A percentile compares a stretch with the other conserved stretches of the same genome.
Conservation (phyloP, 1,140 invertebrate species). For the Heliconius himera region DNA sequence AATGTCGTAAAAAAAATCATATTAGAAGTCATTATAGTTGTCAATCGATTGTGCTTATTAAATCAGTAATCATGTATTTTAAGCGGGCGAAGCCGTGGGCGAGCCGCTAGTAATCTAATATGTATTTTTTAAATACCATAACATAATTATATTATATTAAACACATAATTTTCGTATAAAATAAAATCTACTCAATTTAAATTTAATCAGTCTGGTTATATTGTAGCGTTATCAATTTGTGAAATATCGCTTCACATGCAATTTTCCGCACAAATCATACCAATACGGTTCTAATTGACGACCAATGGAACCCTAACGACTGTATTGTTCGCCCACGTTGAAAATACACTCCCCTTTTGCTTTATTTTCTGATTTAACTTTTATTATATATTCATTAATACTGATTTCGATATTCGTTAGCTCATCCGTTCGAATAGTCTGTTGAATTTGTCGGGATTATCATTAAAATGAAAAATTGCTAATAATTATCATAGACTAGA, state of each 20-base stretch:
- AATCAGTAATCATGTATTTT: too few relatives aligned
- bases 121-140: too few relatives aligned
- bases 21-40: too few relatives aligned
- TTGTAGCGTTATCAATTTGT: conserved; percentile 18
- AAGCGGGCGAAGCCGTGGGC: too few relatives aligned
- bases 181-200: not conserved
- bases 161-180: not conserved
- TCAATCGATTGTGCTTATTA: too few relatives aligned
- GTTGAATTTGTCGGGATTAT: not conserved
- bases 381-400: not conserved
- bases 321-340: conserved; percentile 53
- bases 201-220: not conserved
- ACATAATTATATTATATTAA: not conserved
- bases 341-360: conserved; percentile 14
- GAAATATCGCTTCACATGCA: conserved; percentile 43
- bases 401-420: not conserved
- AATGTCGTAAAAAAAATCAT: too few relatives aligned
- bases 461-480: not conserved
- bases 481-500: too few relatives aligned
- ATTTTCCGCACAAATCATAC: conserved; percentile 62
- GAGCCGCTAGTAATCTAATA: too few relatives aligned
- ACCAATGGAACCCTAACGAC: conserved; percentile 60
- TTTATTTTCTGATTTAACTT: conserved; percentile 20
- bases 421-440: not conserved
- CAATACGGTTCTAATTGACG: conserved; percentile 58